Base-by-base conservation (phyloP, 2,797 vertebrate species). In the Sternotherus odoratus region DNA sequence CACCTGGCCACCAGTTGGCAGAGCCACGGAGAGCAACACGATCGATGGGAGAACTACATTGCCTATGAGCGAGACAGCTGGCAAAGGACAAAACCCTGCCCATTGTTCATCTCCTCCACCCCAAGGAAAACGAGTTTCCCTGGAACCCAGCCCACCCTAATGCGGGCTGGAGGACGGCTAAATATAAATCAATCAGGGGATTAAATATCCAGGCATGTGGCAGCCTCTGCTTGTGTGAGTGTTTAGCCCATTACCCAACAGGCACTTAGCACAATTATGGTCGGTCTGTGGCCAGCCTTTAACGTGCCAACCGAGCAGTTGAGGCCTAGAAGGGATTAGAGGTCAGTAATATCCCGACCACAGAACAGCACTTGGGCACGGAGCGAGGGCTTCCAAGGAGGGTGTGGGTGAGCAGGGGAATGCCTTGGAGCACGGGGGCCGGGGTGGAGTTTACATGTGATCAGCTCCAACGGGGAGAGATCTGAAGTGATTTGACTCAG, bases 201-300 rank as follows among this genome's bases (percentile, higher is more conserved):
- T 95, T 92, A 87, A 91, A 83, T 66, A 80, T 66, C 86, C 1
- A 60, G 88, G 86, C 83, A 91, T 3, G 86, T 0, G 93, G 90
- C 92, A 80, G 88, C 83, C 78, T 63, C 90, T 82, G 90, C 90
- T 90, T 75, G 78, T 87, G 87, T 0, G 39, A 53, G 83, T 16
- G 39, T 88, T 84, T 13, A 90, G 93, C 53, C 92, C 92, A 89
- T 96, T 93, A 95, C 87, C 93, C 93, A 88, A 17, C 90, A 92
- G 93, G 56, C 92, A 91, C 90, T 93, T 50, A 93, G 90, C 36
- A 28, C 95, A 91, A 87, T 92, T 83, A 94, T 1, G 90, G 83
- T 4, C 46, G 78, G 86, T 92, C n/a, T 91, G 92, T 6, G 88
- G 92, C 63, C 6, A 30, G 83, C 74, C 92, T 53, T 85, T 74